Conservation (phyloP, 2,888 invertebrate genomes). For the Meta bourneti region DNA sequence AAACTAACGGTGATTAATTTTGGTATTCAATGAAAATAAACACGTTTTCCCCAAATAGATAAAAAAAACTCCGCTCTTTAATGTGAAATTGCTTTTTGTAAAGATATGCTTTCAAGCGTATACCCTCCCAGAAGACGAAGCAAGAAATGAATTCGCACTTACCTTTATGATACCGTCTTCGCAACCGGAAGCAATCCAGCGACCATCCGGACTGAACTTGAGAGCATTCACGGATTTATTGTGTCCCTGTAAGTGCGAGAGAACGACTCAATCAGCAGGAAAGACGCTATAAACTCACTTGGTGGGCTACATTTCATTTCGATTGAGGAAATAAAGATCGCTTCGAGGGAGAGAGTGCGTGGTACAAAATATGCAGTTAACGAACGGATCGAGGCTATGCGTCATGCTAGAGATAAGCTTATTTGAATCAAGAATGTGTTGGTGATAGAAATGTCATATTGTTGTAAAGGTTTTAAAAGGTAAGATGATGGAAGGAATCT, state of each 20-base stretch:
- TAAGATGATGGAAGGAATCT: no score
- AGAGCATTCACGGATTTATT: slow-evolving; percentile 93
- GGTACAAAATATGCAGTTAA: no score
- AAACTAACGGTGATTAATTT: no score
- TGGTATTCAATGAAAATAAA: no score
- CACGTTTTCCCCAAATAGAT: not conserved
- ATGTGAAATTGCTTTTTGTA: not conserved
- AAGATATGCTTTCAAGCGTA: not conserved
- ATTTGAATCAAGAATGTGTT: no score
- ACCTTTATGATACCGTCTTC: slow-evolving; percentile 90
- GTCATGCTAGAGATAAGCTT: no score
- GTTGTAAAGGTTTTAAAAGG: no score
- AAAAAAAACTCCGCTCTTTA: not conserved
- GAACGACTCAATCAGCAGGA: not conserved
- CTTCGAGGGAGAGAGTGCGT: no score
- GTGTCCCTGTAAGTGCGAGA: slow-evolving; percentile 85
- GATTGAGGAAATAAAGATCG: not conserved
- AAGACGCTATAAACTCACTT: not conserved
- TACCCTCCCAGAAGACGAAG: not conserved
- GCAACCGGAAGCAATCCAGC: slow-evolving; percentile 98
- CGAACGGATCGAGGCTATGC: no score
- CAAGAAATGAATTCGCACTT: slow-evolving; percentile 44
- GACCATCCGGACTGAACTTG: slow-evolving; percentile 98
- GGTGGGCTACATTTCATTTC: not conserved
- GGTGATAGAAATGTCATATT: no score